These are phyloP conservation scores for Erythrolamprus reginae DNA, from an alignment of 2,113 vertebrate species.

Conservation along the genomic window DNA sequence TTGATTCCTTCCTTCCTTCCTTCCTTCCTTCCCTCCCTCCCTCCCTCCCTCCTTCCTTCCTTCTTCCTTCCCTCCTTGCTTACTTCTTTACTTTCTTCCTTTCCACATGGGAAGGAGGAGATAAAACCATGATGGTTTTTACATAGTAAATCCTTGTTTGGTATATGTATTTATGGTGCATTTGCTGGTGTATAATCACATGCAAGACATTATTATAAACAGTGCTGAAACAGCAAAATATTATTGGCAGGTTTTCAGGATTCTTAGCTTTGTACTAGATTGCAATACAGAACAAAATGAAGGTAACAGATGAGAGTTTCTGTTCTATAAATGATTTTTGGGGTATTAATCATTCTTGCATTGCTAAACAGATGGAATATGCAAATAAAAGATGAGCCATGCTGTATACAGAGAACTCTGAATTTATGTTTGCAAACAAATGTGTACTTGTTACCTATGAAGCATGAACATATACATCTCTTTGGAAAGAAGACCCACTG, in stretches of 20 bases:
- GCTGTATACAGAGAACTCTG: not conserved
- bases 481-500: not conserved
- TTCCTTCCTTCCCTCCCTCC: not conserved
- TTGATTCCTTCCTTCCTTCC: not conserved
- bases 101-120: not conserved
- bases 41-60: too few relatives aligned
- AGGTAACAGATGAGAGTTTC: not conserved
- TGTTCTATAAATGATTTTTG: not conserved
- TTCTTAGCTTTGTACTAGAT: not conserved
- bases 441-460: not conserved
- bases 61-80: too few relatives aligned
- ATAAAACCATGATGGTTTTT: not conserved
- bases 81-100: not conserved
- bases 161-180: not conserved
- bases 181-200: not conserved
- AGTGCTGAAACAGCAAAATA: constrained; percentile 3
- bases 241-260: not conserved
- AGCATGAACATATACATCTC: not conserved
- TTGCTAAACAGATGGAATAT: not conserved
- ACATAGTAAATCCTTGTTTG: not conserved
- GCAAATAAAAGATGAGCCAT: not conserved
- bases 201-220: not conserved
- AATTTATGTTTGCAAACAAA: not conserved
- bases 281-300: not conserved
- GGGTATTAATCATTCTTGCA: not conserved